A percentile compares a stretch with the other conserved stretches of the same genome.
Evolutionary conservation across 2,113 vertebrate species (phyloP).

Genomic region (Cyphotilapia sp.): DNA sequence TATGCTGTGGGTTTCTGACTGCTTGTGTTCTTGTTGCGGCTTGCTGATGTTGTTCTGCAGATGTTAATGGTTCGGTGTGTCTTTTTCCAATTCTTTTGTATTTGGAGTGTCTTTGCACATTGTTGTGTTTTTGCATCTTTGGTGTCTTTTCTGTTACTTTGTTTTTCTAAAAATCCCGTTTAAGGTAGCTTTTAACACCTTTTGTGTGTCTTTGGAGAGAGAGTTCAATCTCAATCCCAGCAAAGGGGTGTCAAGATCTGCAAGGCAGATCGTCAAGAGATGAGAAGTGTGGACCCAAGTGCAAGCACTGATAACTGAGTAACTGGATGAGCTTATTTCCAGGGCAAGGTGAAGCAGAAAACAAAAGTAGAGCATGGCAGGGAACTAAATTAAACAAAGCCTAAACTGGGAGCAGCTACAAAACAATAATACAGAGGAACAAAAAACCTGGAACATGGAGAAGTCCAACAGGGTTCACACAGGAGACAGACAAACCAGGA

Average conservation of each 20-base stretch:
- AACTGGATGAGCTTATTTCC: background rate
- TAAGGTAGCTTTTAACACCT: background rate
- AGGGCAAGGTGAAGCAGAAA: background rate
- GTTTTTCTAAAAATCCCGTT: accelerated
- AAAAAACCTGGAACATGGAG: background rate
- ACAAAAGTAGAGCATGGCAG: background rate
- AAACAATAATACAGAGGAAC: background rate
- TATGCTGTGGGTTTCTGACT: background rate
- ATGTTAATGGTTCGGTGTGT: background rate
- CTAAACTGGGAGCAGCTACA: background rate
- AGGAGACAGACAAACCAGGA: background rate
- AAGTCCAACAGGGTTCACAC: background rate
- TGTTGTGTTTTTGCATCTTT: background rate
- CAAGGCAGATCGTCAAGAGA: background rate
- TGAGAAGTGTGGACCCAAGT: background rate
- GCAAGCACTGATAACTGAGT: background rate
- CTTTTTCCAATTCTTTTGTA: background rate
- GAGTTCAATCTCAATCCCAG: background rate
- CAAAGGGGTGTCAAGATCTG: background rate
- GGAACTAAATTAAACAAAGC: background rate
- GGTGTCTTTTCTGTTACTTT: background rate
- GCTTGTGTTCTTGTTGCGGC: background rate
- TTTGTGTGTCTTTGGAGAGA: background rate
- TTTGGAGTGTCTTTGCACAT: background rate
- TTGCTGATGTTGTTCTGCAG: background rate